phyloP scores from a whole-genome alignment of 2,797 vertebrate genomes.

The Neoniphon sammara region DNA sequence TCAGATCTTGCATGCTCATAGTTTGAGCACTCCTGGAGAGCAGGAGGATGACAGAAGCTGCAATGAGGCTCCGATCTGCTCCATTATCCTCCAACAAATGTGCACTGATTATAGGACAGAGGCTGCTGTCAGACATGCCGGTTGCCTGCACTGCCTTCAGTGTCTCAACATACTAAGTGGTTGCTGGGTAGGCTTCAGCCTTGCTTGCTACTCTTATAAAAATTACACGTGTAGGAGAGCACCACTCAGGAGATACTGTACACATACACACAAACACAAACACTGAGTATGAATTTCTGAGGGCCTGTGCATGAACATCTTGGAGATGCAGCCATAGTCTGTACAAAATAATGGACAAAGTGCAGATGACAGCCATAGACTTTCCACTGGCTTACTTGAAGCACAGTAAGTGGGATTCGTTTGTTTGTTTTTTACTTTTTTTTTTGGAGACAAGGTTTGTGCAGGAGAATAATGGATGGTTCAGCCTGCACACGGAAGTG shows the following conservation, averaged over 20 bases:
- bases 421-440: too few relatives aligned
- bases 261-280: neutral
- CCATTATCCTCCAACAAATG: constrained; percentile 32
- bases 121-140: constrained; percentile 4
- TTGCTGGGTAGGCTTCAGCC: constrained; percentile 3
- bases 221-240: neutral
- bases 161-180: constrained; percentile 11
- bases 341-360: too few relatives aligned
- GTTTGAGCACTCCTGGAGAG: constrained; percentile 32
- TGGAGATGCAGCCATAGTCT: too few relatives aligned
- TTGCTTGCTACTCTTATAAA: neutral
- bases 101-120: constrained; percentile 26
- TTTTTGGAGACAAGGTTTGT: too few relatives aligned
- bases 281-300: too few relatives aligned
- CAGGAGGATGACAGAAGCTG: constrained; percentile 17
- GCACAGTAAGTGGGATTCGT: too few relatives aligned
- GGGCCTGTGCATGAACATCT: too few relatives aligned
- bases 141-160: neutral
- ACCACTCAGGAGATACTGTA: neutral
- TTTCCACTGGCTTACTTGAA: too few relatives aligned
- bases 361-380: too few relatives aligned
- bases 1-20: constrained; percentile 10
- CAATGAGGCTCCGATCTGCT: constrained; percentile 25
- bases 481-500: too few relatives aligned
- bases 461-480: too few relatives aligned